A percentile compares a stretch with the other conserved stretches of the same genome.
These are phyloP conservation scores for Enteromius unitaeniatus DNA, from an alignment of 2,797 vertebrate species.

Conservation along the genomic window DNA sequence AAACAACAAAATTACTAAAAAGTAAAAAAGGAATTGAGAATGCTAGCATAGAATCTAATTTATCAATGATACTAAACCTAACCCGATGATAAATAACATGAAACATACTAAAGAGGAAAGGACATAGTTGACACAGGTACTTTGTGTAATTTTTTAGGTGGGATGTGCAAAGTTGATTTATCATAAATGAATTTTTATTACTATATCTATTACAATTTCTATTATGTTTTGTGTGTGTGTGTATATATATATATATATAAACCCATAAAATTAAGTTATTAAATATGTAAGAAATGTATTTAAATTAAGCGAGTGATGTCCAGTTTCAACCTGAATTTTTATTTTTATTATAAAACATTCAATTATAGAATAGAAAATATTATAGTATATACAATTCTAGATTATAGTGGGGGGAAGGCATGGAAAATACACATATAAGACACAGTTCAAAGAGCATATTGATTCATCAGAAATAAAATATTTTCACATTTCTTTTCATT, in stretches of 20 bases:
- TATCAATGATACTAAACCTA: neutral
- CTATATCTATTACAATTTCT: too few relatives aligned
- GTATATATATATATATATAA: too few relatives aligned
- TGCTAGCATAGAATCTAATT: neutral
- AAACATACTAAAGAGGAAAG: neutral
- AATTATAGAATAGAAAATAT: neutral
- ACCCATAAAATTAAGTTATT: too few relatives aligned
- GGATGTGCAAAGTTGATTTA: too few relatives aligned
- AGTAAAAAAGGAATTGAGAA: accelerated
- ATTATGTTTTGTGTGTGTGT: too few relatives aligned
- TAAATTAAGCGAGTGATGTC: neutral
- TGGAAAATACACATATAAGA: neutral
- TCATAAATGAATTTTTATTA: too few relatives aligned
- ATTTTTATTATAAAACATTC: neutral
- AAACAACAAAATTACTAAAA: neutral
- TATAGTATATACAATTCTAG: too few relatives aligned
- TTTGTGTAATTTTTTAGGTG: too few relatives aligned
- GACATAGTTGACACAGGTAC: neutral
- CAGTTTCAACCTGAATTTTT: neutral
- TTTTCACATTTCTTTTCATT: neutral
- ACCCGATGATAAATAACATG: neutral
- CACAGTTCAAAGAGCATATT: neutral
- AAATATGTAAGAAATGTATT: too few relatives aligned
- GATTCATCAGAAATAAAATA: neutral
- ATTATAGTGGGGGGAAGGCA: too few relatives aligned